These are phyloP conservation scores for Engraulis encrasicolus DNA, from an alignment of 2,113 vertebrate species.

Conservation along the genomic window DNA sequence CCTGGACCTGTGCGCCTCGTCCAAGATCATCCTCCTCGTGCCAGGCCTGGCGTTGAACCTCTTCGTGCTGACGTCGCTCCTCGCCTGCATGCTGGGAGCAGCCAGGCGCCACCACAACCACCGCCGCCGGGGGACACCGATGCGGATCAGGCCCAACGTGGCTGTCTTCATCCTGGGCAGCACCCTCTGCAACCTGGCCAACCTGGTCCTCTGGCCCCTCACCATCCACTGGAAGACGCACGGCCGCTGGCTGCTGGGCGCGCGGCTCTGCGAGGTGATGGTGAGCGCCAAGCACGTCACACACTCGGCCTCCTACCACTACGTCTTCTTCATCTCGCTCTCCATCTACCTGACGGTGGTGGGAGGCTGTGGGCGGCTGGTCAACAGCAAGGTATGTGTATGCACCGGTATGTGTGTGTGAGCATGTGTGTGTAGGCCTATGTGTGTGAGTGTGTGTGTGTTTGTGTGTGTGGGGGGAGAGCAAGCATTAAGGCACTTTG, in stretches of 20 bases:
- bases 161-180: conserved; percentile 57
- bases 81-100: conserved; percentile 47
- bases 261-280: conserved; percentile 56
- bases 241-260: conserved; percentile 55
- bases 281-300: conserved; percentile 57
- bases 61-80: conserved; percentile 55
- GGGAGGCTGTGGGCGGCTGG: conserved; percentile 48
- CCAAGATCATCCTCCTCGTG: conserved; percentile 57
- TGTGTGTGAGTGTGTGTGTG: no score
- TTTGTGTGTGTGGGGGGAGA: no score
- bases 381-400: conserved; percentile 60
- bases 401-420: no score
- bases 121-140: no score
- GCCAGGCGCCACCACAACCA: conserved; percentile 36
- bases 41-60: conserved; percentile 57
- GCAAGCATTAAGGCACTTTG: no score
- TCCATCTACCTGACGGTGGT: conserved; percentile 64
- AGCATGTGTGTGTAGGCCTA: no score
- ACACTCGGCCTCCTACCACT: conserved; percentile 58
- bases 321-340: conserved; percentile 63
- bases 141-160: conserved; percentile 56
- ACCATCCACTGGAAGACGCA: conserved; percentile 60
- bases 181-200: conserved; percentile 56
- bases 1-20: conserved; percentile 53
- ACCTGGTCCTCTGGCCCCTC: conserved; percentile 58